Evolutionary conservation across 2,888 invertebrate species (phyloP), one percentile per base, ranked within the genome.

Genomic region (Thera britannica): DNA sequence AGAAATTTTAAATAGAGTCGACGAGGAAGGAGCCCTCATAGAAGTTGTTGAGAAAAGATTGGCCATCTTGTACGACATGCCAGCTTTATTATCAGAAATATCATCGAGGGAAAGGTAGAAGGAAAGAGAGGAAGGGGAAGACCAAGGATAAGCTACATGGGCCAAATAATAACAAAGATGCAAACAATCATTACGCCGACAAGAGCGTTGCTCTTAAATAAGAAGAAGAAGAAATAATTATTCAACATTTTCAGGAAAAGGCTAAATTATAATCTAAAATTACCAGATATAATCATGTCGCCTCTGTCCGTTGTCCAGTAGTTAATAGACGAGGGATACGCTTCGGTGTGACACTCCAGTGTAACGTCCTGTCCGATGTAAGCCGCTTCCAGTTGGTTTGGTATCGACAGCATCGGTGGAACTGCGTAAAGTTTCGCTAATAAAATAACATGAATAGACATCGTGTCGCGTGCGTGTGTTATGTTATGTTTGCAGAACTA

Each of bases 281-380:
- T 78, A 97, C 98, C 98, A 91, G 98, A 97, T 92, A 98, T 97
- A 81, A 98, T 98, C 98, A 98, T 98, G 85, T 98, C 97, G 58
- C 98, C 98, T 68, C 96, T 95, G 80, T 98, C 97, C 6, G 97
- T 98, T 49, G 98, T 98, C 98, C 98, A 98, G 88, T 98, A 98
- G 94, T 98, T 98, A 87, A 98, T 98, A 63, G 98, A 98, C 73
- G 97, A 97, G 48, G 98, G 98, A 88, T 97, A 98, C 55, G 98
- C 98, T 89, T 98, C 98, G 0, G 98, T 98, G 88, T 97, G 97
- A 86, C 98, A 98, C 89, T 97, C 98, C 74, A 98, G 92, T 55
- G 96, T 96, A 69, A 98, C 97, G 85, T 98, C 97, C 90, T 98
- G 98, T 5, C 98, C 97, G 73, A 97, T 90, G 88, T 98, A 97